Conservation (phyloP, 2,113 vertebrate species). For the Brevimyrus niger region DNA sequence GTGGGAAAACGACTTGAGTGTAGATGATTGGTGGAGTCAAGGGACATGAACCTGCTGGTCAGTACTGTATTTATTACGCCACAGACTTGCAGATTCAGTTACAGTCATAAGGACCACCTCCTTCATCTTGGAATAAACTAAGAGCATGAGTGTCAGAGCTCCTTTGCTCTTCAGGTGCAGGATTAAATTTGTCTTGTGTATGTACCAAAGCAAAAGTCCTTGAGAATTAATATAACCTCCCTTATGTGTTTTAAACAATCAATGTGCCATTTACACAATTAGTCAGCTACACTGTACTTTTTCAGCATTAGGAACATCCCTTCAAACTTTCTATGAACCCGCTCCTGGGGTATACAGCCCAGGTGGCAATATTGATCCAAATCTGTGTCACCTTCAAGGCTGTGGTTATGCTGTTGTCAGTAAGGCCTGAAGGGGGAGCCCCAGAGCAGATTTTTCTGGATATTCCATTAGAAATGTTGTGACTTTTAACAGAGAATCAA, state of each 20-base stretch:
- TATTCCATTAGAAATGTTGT: not conserved
- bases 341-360: not conserved
- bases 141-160: not conserved
- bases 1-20: not conserved
- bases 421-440: not conserved
- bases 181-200: not conserved
- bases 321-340: not conserved
- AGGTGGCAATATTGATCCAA: not conserved
- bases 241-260: not conserved
- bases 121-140: not conserved
- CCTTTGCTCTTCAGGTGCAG: not conserved
- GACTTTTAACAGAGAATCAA: not conserved
- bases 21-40: not conserved
- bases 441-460: not conserved
- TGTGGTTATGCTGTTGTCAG: not conserved
- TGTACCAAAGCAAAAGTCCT: not conserved
- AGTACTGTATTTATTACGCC: not conserved
- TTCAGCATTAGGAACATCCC: not conserved
- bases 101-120: not conserved
- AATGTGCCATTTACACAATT: not conserved
- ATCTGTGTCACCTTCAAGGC: not conserved
- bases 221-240: not conserved
- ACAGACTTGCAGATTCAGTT: not conserved
- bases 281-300: not conserved
- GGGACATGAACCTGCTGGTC: not conserved